Conservation (phyloP, 2,113 vertebrate species). For the Coreoperca whiteheadi region DNA sequence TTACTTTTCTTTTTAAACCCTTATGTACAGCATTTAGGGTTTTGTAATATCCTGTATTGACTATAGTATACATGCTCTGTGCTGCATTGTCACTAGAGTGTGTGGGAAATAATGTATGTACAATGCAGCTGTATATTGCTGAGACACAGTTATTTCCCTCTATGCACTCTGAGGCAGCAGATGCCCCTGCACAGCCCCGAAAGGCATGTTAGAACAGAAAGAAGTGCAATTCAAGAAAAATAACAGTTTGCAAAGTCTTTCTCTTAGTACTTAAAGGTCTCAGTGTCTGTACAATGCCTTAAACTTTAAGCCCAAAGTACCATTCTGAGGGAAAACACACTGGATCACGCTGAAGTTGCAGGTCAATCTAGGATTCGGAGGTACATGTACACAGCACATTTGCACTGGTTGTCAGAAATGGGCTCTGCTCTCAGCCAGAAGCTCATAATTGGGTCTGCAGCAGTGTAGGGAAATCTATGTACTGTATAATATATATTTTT, state of each 20-base stretch:
- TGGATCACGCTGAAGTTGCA: slow-evolving; percentile 41
- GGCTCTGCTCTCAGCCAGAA: slow-evolving; percentile 23
- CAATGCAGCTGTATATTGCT: slow-evolving; percentile 67
- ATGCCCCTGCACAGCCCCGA: slow-evolving; percentile 41
- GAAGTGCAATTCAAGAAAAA: slow-evolving; percentile 28
- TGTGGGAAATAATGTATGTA: slow-evolving; percentile 56
- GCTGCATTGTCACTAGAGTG: slow-evolving; percentile 51
- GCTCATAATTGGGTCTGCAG: slow-evolving; percentile 42
- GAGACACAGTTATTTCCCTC: slow-evolving; percentile 58
- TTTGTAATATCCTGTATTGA: slow-evolving; percentile 12
- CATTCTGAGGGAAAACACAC: slow-evolving; percentile 28
- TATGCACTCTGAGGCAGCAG: slow-evolving; percentile 54
- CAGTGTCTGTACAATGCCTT: slow-evolving; percentile 1
- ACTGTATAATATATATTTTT: slow-evolving; percentile 22
- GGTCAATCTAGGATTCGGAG: slow-evolving; percentile 32
- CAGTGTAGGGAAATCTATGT: slow-evolving; percentile 23
- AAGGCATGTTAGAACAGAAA: slow-evolving; percentile 44
- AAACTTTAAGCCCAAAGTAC: slow-evolving; percentile 34
- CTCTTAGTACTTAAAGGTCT: slow-evolving; percentile 21
- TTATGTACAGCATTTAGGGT: not conserved
- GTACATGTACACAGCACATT: slow-evolving; percentile 23
- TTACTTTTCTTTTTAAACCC: not conserved
- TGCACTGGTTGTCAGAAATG: slow-evolving; percentile 31
- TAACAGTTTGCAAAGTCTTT: not conserved
- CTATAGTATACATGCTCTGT: slow-evolving; percentile 5